phyloP scores from a whole-genome alignment of 1,140 invertebrate genomes.

The Meloidogyne hapla region DNA sequence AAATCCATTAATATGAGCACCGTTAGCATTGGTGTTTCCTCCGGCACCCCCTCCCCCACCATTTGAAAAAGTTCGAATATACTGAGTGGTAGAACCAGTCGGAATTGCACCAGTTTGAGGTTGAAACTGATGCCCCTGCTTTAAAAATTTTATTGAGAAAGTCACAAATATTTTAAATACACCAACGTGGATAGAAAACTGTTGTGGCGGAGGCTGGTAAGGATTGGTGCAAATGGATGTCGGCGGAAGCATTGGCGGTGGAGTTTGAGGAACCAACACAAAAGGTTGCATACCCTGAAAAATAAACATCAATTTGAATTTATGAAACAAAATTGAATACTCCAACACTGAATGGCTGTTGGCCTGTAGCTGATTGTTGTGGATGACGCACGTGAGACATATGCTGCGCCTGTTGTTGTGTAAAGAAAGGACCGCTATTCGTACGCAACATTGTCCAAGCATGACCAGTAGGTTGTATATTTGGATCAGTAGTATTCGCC shows the following conservation, averaged over 20 bases:
- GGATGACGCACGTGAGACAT: no score
- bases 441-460: no score
- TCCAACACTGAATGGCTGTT: no score
- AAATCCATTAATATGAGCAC: background rate
- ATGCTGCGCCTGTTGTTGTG: no score
- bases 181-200: background rate
- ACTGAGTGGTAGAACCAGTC: background rate
- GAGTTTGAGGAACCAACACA: background rate
- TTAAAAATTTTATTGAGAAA: background rate
- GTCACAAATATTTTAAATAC: background rate
- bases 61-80: slow-evolving; percentile 2
- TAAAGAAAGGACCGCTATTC: no score
- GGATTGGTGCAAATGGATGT: background rate
- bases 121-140: background rate
- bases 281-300: no score
- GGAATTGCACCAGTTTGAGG: background rate
- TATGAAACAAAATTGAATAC: no score
- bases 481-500: no score
- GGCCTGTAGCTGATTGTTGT: no score
- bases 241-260: background rate
- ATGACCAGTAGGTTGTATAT: no score
- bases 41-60: background rate
- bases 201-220: background rate
- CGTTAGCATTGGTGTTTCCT: background rate
- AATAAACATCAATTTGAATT: no score